Evolutionary conservation across 2,797 vertebrate species (phyloP).

Genomic region (Leptatherina wallacei): DNA sequence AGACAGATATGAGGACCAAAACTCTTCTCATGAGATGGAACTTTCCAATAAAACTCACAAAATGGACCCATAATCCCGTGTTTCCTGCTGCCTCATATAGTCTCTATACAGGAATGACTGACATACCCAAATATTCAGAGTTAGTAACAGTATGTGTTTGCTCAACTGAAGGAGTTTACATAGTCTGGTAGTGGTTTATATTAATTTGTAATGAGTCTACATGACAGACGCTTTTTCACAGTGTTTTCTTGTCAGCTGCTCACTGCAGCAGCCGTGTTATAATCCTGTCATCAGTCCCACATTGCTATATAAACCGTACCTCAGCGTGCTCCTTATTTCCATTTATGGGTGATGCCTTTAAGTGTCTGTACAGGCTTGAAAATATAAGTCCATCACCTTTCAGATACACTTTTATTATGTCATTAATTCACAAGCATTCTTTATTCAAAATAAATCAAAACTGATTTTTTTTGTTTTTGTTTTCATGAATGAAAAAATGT

Average conservation of each 20-base stretch:
- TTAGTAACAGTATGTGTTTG: conserved; percentile 49
- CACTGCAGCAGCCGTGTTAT: conserved; percentile 2
- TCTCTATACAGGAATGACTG: conserved; percentile 15
- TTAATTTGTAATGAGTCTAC: not conserved
- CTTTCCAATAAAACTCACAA: not conserved
- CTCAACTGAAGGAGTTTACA: conserved; percentile 23
- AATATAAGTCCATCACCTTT: conserved; percentile 5
- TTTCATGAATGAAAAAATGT: conserved; percentile 1
- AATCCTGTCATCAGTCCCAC: conserved; percentile 21
- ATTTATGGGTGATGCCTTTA: conserved; percentile 20
- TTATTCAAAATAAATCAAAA: not conserved
- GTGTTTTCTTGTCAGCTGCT: not conserved
- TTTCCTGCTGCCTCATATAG: conserved; percentile 2
- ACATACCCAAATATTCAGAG: conserved; percentile 20
- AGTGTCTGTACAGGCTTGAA: conserved; percentile 2
- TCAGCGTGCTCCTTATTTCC: conserved; percentile 34
- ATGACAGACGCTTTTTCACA: not conserved
- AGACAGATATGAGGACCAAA: not conserved
- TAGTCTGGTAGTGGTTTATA: conserved; percentile 5
- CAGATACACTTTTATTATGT: conserved; percentile 37
- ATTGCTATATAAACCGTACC: conserved; percentile 4
- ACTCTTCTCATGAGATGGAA: not conserved
- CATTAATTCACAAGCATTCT: not conserved
- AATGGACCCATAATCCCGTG: too few relatives aligned
- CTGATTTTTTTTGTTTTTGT: not conserved